Percentiles rank a stretch among this genome's conserved stretches.
Conservation (phyloP, 2,888 invertebrate genomes). For the Sminthurides aquaticus region DNA sequence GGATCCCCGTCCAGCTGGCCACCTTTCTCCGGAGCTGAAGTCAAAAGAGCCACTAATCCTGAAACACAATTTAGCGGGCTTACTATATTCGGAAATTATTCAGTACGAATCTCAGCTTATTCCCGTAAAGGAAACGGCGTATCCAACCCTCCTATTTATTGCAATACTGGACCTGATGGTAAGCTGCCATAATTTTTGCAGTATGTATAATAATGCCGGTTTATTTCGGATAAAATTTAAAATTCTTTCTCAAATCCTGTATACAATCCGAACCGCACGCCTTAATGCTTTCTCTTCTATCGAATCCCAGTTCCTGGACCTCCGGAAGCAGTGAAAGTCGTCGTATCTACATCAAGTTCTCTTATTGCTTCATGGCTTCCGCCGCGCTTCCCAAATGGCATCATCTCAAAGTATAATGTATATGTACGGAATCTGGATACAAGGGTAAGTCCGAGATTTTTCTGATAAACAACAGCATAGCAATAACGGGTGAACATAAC, state of each 20-base stretch:
- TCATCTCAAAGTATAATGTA: conserved; percentile 47
- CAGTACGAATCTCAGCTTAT: conserved; percentile 49
- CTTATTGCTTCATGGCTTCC: conserved; percentile 48
- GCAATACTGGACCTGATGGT: conserved; percentile 50
- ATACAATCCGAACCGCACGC: background rate
- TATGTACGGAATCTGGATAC: conserved; percentile 36
- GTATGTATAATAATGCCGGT: no score
- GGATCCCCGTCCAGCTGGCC: conserved; percentile 10
- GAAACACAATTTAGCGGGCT: conserved; percentile 45
- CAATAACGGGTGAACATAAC: background rate
- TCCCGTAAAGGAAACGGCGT: conserved; percentile 50
- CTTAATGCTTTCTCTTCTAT: no score
- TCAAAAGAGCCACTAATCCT: conserved; percentile 41
- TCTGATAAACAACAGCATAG: background rate
- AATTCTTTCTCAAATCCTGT: no score
- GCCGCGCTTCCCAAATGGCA: conserved; percentile 47
- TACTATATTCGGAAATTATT: conserved; percentile 50
- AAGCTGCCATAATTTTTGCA: no score
- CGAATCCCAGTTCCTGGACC: conserved; percentile 48
- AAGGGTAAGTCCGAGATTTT: conserved; percentile 17
- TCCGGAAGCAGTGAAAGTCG: conserved; percentile 48
- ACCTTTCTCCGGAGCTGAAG: conserved; percentile 19
- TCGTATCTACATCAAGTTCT: conserved; percentile 45
- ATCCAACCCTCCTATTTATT: conserved; percentile 47
- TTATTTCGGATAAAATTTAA: no score